phyloP scores from a whole-genome alignment of 2,888 invertebrate genomes.

The Phortica magna region DNA sequence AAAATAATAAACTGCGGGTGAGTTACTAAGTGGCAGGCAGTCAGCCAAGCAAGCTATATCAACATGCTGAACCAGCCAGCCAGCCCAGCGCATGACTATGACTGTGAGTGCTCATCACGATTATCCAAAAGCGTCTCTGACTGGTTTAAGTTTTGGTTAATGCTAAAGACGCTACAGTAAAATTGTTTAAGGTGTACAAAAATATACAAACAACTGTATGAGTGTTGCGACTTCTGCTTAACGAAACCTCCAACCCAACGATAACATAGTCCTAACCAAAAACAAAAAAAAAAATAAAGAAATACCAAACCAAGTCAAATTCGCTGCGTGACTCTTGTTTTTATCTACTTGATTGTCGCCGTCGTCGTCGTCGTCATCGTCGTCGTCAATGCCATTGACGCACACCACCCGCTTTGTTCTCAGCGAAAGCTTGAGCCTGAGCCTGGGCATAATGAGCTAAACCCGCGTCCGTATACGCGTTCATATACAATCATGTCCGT shows the following conservation, averaged over 20 bases:
- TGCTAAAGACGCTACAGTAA: neutral
- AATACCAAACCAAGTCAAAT: constrained; percentile 9
- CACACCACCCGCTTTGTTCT: neutral
- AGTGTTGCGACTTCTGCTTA: neutral
- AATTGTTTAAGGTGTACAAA: constrained; percentile 8
- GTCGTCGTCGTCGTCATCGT: constrained; percentile 19
- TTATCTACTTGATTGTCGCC: constrained; percentile 52
- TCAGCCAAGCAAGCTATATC: constrained; percentile 20
- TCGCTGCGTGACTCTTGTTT: constrained; percentile 43
- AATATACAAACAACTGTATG: constrained; percentile 8
- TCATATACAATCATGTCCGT: neutral
- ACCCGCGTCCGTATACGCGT: neutral
- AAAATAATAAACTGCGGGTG: constrained; percentile 76
- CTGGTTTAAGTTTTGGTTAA: neutral
- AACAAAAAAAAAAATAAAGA: constrained; percentile 8
- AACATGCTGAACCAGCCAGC: constrained; percentile 3
- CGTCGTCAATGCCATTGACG: neutral
- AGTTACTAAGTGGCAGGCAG: constrained; percentile 71
- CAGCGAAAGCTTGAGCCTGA: neutral
- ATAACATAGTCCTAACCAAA: constrained; percentile 32
- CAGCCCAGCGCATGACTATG: neutral
- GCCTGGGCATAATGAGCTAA: constrained; percentile 13
- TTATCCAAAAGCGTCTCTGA: neutral
- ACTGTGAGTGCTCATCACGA: neutral
- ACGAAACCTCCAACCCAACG: constrained; percentile 57